phyloP scores from a whole-genome alignment of 2,113 vertebrate genomes.

The Phainopepla nitens region DNA sequence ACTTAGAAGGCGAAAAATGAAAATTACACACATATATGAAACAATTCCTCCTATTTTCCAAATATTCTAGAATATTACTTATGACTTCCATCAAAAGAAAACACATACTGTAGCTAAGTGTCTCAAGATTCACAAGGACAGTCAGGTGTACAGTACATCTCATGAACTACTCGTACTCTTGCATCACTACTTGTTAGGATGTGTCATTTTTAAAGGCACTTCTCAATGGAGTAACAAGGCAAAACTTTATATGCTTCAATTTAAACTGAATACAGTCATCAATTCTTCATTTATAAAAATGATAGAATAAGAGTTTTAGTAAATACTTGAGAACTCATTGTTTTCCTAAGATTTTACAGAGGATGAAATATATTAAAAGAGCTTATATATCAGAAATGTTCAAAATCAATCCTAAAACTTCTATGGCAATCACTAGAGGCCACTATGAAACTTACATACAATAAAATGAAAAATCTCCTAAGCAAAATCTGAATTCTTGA shows the following conservation, averaged over 20 bases:
- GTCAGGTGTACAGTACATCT: neutral
- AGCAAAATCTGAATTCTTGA: conserved; percentile 44
- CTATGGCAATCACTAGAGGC: conserved; percentile 1
- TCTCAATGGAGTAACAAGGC: neutral
- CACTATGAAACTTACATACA: neutral
- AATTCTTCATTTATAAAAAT: neutral
- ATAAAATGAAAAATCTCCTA: conserved; percentile 40
- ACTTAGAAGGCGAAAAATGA: neutral
- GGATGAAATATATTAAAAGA: neutral
- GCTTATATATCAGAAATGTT: neutral
- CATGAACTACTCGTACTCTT: neutral
- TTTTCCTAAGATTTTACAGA: neutral
- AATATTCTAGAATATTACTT: neutral
- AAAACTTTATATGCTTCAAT: neutral
- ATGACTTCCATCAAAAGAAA: neutral
- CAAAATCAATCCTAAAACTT: neutral
- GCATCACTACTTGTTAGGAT: neutral
- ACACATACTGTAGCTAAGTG: neutral
- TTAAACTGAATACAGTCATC: neutral
- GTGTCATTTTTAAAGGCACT: neutral
- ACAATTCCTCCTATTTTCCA: neutral
- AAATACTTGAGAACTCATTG: neutral
- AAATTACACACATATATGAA: neutral
- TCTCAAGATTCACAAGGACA: neutral
- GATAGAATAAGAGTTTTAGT: neutral